These are phyloP conservation scores for Amia ocellicauda DNA, from an alignment of 2,113 vertebrate genomes.

Conservation along the genomic window DNA sequence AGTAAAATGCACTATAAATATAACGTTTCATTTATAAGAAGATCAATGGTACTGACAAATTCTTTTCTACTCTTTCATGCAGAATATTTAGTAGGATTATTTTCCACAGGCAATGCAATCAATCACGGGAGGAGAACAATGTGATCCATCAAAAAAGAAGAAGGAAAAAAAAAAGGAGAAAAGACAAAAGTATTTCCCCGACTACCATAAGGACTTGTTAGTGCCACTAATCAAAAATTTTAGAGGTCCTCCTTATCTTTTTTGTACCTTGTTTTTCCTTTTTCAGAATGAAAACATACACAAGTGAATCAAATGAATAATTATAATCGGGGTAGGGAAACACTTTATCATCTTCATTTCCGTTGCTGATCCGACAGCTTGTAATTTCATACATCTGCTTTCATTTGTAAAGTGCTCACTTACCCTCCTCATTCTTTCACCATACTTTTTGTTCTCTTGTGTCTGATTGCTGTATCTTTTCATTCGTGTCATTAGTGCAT, in stretches of 20 bases:
- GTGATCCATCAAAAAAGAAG: constrained; percentile 58
- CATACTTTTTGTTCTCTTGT: constrained; percentile 56
- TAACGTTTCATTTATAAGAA: constrained; percentile 70
- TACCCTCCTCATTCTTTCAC: constrained; percentile 62
- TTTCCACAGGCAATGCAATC: constrained; percentile 61
- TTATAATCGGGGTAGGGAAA: constrained; percentile 80
- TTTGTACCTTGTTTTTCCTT: constrained; percentile 31
- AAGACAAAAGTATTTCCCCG: constrained; percentile 35
- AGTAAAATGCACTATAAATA: constrained; percentile 67
- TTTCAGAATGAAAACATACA: constrained; percentile 54
- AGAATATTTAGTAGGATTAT: constrained; percentile 58
- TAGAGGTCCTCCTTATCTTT: constrained; percentile 40
- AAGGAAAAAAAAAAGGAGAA: constrained; percentile 30
- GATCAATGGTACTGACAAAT: constrained; percentile 64
- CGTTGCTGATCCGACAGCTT: constrained; percentile 86
- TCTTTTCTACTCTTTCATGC: constrained; percentile 46
- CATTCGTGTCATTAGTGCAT: constrained; percentile 16
- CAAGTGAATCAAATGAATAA: constrained; percentile 78
- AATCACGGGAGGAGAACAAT: constrained; percentile 56
- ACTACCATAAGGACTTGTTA: constrained; percentile 41
- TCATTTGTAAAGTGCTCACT: constrained; percentile 89
- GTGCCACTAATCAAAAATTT: constrained; percentile 44
- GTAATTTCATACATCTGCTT: constrained; percentile 97
- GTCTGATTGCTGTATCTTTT: constrained; percentile 24
- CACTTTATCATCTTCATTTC: constrained; percentile 88